Percentiles rank a stretch among this genome's conserved stretches.
Conservation (phyloP, 2,113 vertebrate genomes). For the Gymnogyps californianus region DNA sequence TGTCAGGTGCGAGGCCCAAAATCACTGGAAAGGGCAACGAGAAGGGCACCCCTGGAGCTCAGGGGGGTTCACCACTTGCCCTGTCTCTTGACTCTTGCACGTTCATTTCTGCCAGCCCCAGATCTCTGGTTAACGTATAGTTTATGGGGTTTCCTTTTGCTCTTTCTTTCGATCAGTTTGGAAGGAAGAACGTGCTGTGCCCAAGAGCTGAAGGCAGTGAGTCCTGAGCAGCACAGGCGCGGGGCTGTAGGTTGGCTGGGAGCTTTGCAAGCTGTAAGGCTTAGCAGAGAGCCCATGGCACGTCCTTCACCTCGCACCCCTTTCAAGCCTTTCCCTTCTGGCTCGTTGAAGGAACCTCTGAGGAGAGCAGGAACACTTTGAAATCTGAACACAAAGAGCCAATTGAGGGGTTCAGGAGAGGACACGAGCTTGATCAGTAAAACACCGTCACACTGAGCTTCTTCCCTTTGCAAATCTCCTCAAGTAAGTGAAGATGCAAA, state of each 20-base stretch:
- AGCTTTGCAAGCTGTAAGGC: background rate
- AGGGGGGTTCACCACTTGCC: background rate
- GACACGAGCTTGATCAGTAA: background rate
- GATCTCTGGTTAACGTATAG: background rate
- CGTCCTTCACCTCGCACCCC: accelerated
- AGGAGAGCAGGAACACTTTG: background rate
- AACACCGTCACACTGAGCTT: background rate
- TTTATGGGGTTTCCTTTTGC: background rate
- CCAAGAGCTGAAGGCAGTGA: background rate
- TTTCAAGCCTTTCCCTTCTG: background rate
- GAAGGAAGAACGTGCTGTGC: background rate
- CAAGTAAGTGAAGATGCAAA: background rate
- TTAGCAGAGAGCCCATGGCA: background rate
- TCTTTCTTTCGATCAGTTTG: background rate
- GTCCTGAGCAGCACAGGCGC: background rate
- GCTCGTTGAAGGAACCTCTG: background rate
- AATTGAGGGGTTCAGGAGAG: background rate
- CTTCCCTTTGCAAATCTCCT: background rate
- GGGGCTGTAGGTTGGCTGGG: background rate
- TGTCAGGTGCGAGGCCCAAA: background rate
- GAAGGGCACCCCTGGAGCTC: background rate
- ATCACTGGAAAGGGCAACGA: background rate
- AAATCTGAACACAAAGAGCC: background rate
- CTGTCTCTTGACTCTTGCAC: background rate
- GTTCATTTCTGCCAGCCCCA: accelerated